phyloP scores from a whole-genome alignment of 1,140 invertebrate species.

The Drosophila bocqueti region DNA sequence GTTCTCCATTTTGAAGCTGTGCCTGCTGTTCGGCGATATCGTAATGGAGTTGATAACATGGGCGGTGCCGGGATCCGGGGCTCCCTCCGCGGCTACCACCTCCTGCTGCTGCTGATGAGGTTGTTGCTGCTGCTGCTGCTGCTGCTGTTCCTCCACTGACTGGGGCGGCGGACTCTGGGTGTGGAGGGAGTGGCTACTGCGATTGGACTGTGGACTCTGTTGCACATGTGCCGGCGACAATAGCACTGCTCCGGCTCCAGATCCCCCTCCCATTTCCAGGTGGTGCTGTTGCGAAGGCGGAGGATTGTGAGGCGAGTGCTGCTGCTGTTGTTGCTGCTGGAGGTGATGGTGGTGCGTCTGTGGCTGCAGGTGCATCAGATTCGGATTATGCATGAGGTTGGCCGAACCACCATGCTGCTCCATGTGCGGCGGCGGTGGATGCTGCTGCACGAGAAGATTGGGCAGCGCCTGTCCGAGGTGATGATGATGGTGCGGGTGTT shows the following conservation, averaged over 20 bases:
- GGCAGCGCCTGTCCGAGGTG: constrained; percentile 67
- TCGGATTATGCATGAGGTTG: constrained; percentile 76
- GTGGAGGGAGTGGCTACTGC: constrained; percentile 71
- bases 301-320: constrained; percentile 56
- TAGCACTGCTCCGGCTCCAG: constrained; percentile 39
- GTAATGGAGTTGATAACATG: constrained; percentile 84
- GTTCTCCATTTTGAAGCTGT: constrained; percentile 83
- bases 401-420: constrained; percentile 60
- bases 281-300: constrained; percentile 59
- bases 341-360: constrained; percentile 41
- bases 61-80: constrained; percentile 40
- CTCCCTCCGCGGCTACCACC: constrained; percentile 52
- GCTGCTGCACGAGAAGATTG: constrained; percentile 75
- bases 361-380: constrained; percentile 75
- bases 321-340: constrained; percentile 51
- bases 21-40: constrained; percentile 77
- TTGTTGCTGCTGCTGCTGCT: constrained; percentile 29
- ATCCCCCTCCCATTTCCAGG: constrained; percentile 50
- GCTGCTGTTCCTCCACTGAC: constrained; percentile 40
- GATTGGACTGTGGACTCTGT: constrained; percentile 71
- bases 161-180: constrained; percentile 60
- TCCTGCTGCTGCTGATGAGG: constrained; percentile 46
- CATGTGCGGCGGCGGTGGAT: constrained; percentile 52
- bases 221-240: constrained; percentile 66
- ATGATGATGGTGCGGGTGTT: constrained; percentile 67